phyloP scores from a whole-genome alignment of 2,888 invertebrate genomes.

The Chromoteleia sp. region DNA sequence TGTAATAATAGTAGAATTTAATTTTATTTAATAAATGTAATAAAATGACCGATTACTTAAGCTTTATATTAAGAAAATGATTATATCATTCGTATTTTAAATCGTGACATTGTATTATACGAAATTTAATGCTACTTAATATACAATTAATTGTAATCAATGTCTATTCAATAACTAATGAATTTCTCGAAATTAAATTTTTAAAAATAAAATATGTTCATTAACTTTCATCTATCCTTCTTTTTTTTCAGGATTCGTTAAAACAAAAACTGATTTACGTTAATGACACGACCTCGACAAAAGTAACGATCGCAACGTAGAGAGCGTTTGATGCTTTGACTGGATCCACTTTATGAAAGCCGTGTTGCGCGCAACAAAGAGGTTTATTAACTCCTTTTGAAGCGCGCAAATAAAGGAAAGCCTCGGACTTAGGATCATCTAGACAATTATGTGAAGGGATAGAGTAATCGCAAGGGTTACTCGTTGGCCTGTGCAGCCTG shows the following conservation, averaged over 20 bases:
- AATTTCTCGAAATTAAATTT: no score
- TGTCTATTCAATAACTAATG: no score
- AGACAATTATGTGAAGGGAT: constrained; percentile 68
- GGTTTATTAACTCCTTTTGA: constrained; percentile 69
- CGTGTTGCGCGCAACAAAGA: constrained; percentile 65
- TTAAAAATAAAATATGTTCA: no score
- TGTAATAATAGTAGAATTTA: no score
- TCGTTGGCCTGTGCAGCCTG: constrained; percentile 58
- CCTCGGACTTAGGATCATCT: constrained; percentile 68
- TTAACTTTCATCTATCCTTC: no score
- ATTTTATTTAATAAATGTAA: no score
- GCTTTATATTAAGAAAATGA: no score
- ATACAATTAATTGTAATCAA: no score
- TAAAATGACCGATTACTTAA: no score
- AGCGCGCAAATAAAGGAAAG: constrained; percentile 67
- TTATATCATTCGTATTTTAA: no score
- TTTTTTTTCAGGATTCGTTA: background rate
- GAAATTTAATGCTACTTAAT: no score
- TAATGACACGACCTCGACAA: constrained; percentile 40
- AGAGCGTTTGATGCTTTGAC: constrained; percentile 64
- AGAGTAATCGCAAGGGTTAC: constrained; percentile 68
- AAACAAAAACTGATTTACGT: constrained; percentile 42
- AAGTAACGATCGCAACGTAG: constrained; percentile 43
- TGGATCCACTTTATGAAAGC: constrained; percentile 61
- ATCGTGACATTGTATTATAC: no score